These are phyloP conservation scores for Drosophila siamana DNA, from an alignment of 2,888 invertebrate genomes.

Conservation along the genomic window DNA sequence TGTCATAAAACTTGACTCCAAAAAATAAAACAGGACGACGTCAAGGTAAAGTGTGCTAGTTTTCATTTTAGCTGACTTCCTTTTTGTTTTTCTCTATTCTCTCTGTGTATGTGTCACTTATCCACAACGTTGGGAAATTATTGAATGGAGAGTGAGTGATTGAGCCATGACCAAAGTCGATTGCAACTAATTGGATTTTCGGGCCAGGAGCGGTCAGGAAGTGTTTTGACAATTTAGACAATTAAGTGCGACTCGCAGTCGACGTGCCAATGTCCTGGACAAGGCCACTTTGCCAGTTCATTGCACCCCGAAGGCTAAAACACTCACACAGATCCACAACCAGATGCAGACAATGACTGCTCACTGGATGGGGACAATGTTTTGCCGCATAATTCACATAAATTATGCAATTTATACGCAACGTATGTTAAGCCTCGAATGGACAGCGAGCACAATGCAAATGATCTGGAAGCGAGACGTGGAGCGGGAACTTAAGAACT, in stretches of 20 bases:
- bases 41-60: conserved; percentile 58
- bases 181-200: conserved; percentile 74
- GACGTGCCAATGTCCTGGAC: conserved; percentile 76
- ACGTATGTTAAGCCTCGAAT: conserved; percentile 72
- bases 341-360: conserved; percentile 23
- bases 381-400: conserved; percentile 82
- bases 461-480: conserved; percentile 21
- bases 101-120: conserved; percentile 9
- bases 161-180: conserved; percentile 60
- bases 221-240: conserved; percentile 79
- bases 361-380: conserved; percentile 47
- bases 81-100: not conserved
- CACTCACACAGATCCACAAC: conserved; percentile 10
- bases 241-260: conserved; percentile 63
- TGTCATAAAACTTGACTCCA: conserved; percentile 57
- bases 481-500: conserved; percentile 34
- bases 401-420: conserved; percentile 82
- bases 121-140: conserved; percentile 55
- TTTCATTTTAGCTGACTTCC: conserved; percentile 56
- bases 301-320: conserved; percentile 73
- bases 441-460: conserved; percentile 59
- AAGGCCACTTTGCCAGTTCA: conserved; percentile 77
- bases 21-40: conserved; percentile 44
- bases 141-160: conserved; percentile 59
- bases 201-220: conserved; percentile 62